phyloP scores from a whole-genome alignment of 2,888 invertebrate species.

The Latrodectus elegans region DNA sequence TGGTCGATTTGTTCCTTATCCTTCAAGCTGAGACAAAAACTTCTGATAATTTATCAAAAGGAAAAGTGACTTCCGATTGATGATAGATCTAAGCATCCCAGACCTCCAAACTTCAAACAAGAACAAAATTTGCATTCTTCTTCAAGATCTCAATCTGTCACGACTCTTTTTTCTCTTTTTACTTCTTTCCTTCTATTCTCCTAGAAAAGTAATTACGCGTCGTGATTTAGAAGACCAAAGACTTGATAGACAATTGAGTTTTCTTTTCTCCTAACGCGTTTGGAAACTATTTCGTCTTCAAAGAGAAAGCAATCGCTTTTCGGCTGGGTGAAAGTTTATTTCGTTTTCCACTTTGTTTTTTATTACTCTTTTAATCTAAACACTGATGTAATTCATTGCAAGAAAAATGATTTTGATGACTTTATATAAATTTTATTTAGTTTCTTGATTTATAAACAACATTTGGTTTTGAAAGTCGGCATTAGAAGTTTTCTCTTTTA shows the following conservation, averaged over 20 bases:
- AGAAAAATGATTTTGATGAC: too few relatives aligned
- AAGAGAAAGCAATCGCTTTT: background rate
- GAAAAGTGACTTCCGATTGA: constrained; percentile 51
- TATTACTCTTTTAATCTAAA: too few relatives aligned
- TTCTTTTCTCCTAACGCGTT: constrained; percentile 10
- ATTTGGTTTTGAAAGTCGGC: too few relatives aligned
- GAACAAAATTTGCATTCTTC: constrained; percentile 42
- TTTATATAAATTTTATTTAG: too few relatives aligned
- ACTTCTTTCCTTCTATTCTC: background rate
- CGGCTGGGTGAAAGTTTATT: background rate
- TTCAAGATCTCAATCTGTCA: constrained; percentile 45
- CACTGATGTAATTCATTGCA: too few relatives aligned
- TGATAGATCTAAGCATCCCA: constrained; percentile 38
- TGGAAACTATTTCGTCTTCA: background rate
- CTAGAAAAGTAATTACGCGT: constrained; percentile 46
- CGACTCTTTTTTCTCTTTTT: constrained; percentile 5
- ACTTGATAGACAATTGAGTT: constrained; percentile 40
- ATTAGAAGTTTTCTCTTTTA: too few relatives aligned
- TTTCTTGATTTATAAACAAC: too few relatives aligned
- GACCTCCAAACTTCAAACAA: constrained; percentile 39
- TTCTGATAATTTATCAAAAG: constrained; percentile 52
- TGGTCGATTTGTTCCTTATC: constrained; percentile 28
- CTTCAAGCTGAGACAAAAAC: constrained; percentile 26
- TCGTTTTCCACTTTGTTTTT: background rate
- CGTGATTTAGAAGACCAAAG: constrained; percentile 48